These are phyloP conservation scores for Drosophila atroscutellata DNA, from an alignment of 2,888 invertebrate genomes.

Conservation along the genomic window DNA sequence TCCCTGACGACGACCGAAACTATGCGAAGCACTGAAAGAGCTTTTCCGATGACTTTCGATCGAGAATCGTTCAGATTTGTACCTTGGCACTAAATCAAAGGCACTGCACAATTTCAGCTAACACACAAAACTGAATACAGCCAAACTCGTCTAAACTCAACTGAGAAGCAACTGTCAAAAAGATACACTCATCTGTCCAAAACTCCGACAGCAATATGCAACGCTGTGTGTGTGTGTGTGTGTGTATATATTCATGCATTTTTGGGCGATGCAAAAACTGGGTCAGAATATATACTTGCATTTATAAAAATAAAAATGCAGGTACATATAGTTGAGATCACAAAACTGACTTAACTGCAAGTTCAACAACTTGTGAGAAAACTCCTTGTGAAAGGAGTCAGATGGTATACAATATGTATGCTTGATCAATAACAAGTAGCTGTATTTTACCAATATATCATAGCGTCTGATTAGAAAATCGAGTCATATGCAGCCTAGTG, in stretches of 20 bases:
- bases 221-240: conserved; percentile 17
- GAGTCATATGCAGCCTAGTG: too few species aligned
- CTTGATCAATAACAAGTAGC: neutral
- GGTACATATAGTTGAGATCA: neutral
- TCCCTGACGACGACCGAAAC: conserved; percentile 57
- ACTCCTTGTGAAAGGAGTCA: neutral
- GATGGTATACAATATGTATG: conserved; percentile 13
- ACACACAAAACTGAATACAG: conserved; percentile 6
- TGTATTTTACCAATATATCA: neutral
- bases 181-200: conserved; percentile 40
- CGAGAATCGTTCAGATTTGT: conserved; percentile 39
- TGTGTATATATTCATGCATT: conserved; percentile 8
- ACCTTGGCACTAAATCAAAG: conserved; percentile 75
- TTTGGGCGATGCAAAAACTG: conserved; percentile 18
- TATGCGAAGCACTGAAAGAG: conserved; percentile 36
- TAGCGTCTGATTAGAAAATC: neutral
- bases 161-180: conserved; percentile 36
- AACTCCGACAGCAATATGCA: conserved; percentile 22
- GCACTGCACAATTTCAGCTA: conserved; percentile 12
- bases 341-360: neutral
- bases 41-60: conserved; percentile 37
- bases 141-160: conserved; percentile 16
- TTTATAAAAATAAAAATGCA: neutral
- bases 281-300: conserved; percentile 28
- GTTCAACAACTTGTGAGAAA: neutral